A percentile compares a stretch with the other conserved stretches of the same genome.
Evolutionary conservation across 2,797 vertebrate species (phyloP).

Genomic region (Enteromius anoplus): DNA sequence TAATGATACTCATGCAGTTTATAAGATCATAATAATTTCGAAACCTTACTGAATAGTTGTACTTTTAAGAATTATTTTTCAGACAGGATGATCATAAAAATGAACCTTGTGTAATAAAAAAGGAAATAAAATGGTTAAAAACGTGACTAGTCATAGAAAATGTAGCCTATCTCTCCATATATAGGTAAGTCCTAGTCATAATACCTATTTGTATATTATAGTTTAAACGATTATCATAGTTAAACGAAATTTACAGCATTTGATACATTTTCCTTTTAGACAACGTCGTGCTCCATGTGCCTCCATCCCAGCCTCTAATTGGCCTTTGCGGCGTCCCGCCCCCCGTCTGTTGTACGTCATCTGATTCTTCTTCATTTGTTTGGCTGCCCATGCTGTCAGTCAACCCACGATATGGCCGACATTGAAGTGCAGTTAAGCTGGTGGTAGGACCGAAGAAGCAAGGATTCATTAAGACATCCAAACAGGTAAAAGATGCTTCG

Average conservation of each 20-base stretch:
- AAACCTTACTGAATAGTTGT: neutral
- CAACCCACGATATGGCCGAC: constrained; percentile 71
- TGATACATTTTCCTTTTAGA: neutral
- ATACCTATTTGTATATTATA: neutral
- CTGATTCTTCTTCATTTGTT: constrained; percentile 65
- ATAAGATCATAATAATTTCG: neutral
- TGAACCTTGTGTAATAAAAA: neutral
- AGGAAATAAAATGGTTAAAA: neutral
- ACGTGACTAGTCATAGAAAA: neutral
- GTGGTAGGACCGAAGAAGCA: constrained; percentile 66
- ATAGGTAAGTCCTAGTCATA: neutral
- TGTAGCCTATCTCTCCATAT: neutral
- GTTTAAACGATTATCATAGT: neutral
- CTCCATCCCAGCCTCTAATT: neutral
- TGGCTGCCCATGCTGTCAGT: constrained; percentile 70
- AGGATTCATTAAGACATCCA: constrained; percentile 67
- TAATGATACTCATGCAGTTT: neutral
- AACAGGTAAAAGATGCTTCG: constrained; percentile 67
- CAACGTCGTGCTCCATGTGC: neutral
- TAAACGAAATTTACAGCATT: constrained; percentile 1
- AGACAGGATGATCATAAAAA: neutral
- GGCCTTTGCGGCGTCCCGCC: constrained; percentile 38
- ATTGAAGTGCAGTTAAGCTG: constrained; percentile 73
- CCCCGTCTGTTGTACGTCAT: constrained; percentile 50
- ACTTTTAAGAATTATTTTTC: neutral